Base-by-base conservation (phyloP, 2,113 vertebrate species). In the Microcebus lehilahytsara region DNA sequence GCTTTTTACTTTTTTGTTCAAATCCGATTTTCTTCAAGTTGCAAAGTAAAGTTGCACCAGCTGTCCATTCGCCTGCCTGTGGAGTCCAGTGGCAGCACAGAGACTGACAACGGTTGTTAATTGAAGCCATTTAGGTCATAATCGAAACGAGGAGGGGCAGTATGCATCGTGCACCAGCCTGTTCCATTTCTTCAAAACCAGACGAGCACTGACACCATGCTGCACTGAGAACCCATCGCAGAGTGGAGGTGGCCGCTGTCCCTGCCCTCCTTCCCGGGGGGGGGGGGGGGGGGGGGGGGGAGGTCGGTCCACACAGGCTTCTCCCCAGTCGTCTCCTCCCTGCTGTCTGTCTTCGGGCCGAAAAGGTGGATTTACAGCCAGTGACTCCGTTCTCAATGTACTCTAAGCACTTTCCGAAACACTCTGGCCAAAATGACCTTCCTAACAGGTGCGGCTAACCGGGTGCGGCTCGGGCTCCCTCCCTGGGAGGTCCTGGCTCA, bases 221-320 rank as follows among this genome's bases (percentile, higher is more conserved):
- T 17, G 23, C 23, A 30, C 16, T 16, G 37, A 53, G 19, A 77
- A 14, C 9, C 34, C 5, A 1, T 9, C 1, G 9, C 32, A 30
- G 34, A 40, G 66, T 9, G 2, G 42, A 49, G 14, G 2, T 10
- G 51, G n/a, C 4, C 5, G 3, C 3, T n/a, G 4, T 4, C 37
- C 46, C 42, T 32, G 25, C 40, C n/a, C 27, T 66, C 79, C 51
- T 4, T 42, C 60, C 25, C 6, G n/a, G 51, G 16, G 23, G 4
- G n/a, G n/a, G n/a, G n/a, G n/a, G n/a, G n/a, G n/a, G n/a, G n/a
- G n/a, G n/a, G n/a, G n/a, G n/a, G n/a, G n/a, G n/a, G n/a, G n/a
- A n/a, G 2, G 42, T 46, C 51, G 69, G 62, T 34, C 74, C 51
- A 5, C 64, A 5, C 2, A 6, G 2, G 0, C 13, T 14, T 14